Conservation (phyloP, 1,140 invertebrate species). For the Lerema accius region DNA sequence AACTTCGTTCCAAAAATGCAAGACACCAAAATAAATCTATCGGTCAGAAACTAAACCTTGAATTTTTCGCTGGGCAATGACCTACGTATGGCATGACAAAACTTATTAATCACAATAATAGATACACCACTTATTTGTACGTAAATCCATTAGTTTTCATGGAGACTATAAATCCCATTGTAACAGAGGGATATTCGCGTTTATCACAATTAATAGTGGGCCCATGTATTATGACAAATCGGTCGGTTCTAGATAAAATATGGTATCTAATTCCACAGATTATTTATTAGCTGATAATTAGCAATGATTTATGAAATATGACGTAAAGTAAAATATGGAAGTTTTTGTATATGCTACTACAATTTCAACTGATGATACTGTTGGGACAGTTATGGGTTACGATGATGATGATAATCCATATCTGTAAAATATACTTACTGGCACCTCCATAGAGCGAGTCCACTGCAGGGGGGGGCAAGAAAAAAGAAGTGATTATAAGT, state of each 20-base stretch:
- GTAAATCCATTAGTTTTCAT: slow-evolving; percentile 14
- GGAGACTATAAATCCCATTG: slow-evolving; percentile 16
- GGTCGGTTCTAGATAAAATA: slow-evolving; percentile 25
- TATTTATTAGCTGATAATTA: slow-evolving; percentile 24
- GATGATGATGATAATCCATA: too few relatives aligned
- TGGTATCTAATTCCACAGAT: slow-evolving; percentile 22
- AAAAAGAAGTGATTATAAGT: slow-evolving; percentile 75
- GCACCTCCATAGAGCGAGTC: slow-evolving; percentile 92
- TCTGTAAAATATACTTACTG: slow-evolving; percentile 89
- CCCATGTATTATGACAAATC: slow-evolving; percentile 25
- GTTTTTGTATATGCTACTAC: neutral
- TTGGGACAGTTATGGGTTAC: too few relatives aligned
- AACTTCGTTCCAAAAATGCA: too few relatives aligned
- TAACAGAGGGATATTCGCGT: slow-evolving; percentile 17
- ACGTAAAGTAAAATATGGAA: slow-evolving; percentile 6
- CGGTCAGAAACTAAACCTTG: too few relatives aligned
- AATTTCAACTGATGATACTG: neutral
- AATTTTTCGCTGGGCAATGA: too few relatives aligned
- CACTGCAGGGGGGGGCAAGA: slow-evolving; percentile 84
- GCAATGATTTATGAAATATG: slow-evolving; percentile 10
- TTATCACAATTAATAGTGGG: slow-evolving; percentile 22
- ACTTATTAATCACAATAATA: neutral
- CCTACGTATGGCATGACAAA: neutral
- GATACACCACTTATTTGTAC: slow-evolving; percentile 26
- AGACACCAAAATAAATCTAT: too few relatives aligned